Base-by-base conservation (phyloP, 2,113 vertebrate genomes). In the Motacilla alba region DNA sequence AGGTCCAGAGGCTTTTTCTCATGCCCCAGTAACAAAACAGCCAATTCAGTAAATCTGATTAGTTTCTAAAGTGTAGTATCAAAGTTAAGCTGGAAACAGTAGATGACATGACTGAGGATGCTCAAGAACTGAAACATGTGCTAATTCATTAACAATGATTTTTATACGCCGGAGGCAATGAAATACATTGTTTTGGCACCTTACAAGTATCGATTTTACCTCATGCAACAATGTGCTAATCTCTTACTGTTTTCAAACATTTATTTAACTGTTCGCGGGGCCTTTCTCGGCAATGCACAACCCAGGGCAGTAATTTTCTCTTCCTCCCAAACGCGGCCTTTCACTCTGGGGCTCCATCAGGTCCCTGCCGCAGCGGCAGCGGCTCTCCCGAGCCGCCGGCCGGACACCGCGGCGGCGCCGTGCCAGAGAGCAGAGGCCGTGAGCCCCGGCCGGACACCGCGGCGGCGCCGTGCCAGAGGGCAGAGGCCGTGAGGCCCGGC, bases 291-390 rank as follows among this genome's bases (percentile, higher is more conserved):
- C 58, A 21, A 16, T 0, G 0, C 41, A 24, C 7, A 11, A 4
- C 15, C 10, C 1, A 16, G 13, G 12, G 13, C 18, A 9, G 5
- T 5, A 6, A 9, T 10, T 9, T 28, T 8, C 19, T 26, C 14
- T 18, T 4, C 7, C 23, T 43, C n/a, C n/a, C 62, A 30, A 3
- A 9, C 8, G 30, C 5, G 5, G 33, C 58, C 70, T 11, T 33
- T 33, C 22, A 0, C 2, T 7, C 0, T 0, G 41, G 26, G 15
- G n/a, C 72, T 62, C 68, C 2, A 3, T 0, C 6, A 21, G 20
- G 35, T 4, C 63, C 11, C 27, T 3, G 50, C 12, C 41, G 1
- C 3, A 2, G 1, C 2, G 10, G 41, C 81, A 7, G 6, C 17
- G 13, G 21, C 86, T 5, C 5, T 9, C 31, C 39, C 18, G 15